phyloP scores from a whole-genome alignment of 2,888 invertebrate species.

The Vanessa cardui region DNA sequence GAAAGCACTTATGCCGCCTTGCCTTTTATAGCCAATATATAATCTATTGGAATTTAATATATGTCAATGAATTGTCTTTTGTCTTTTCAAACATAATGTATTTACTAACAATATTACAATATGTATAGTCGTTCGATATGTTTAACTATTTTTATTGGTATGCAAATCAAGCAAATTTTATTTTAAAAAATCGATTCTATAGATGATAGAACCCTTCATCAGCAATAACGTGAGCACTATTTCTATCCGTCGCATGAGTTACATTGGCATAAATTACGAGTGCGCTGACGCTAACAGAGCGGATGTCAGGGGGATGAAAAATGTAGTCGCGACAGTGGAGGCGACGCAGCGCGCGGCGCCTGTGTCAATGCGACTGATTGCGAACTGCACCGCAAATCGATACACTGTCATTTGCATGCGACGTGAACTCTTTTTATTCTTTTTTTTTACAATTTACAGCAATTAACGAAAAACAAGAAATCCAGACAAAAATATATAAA shows the following conservation, averaged over 20 bases:
- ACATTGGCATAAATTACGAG: constrained; percentile 48
- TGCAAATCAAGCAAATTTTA: neutral
- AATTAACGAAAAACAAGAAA: constrained; percentile 32
- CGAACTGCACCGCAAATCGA: constrained; percentile 46
- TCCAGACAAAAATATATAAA: neutral
- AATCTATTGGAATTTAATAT: too few species aligned
- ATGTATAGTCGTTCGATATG: too few species aligned
- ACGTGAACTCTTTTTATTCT: constrained; percentile 38
- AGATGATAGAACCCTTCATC: constrained; percentile 32
- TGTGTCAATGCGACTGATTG: constrained; percentile 49
- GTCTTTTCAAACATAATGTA: too few species aligned
- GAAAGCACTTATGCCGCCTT: neutral
- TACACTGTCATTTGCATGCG: constrained; percentile 47
- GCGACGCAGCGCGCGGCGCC: constrained; percentile 37
- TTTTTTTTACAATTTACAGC: constrained; percentile 40
- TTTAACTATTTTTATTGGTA: too few species aligned
- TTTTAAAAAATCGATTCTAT: constrained; percentile 11
- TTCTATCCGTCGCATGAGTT: constrained; percentile 45
- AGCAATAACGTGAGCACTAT: constrained; percentile 41
- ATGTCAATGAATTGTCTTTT: too few species aligned
- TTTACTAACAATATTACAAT: too few species aligned
- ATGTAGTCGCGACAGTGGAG: constrained; percentile 48
- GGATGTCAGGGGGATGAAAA: constrained; percentile 52
- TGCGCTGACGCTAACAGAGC: constrained; percentile 49
- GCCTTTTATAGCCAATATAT: too few species aligned